phyloP scores from a whole-genome alignment of 2,888 invertebrate species.

The Sinotaia quadrata region DNA sequence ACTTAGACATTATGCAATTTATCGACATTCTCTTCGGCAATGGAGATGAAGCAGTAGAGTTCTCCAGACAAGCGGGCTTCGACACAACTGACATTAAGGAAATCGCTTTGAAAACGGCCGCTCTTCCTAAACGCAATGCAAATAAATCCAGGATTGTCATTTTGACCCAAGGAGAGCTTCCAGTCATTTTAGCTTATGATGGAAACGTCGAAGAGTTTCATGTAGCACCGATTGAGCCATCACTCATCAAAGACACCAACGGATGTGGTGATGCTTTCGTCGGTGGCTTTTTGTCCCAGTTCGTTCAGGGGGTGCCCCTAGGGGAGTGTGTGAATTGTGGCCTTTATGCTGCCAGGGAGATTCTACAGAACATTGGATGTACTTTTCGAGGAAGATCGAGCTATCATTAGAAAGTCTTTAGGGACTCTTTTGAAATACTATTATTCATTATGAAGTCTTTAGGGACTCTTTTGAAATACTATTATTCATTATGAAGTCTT shows the following conservation, averaged over 20 bases:
- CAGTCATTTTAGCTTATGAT: constrained; percentile 82
- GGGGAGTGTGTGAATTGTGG: constrained; percentile 88
- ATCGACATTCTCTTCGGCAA: constrained; percentile 96
- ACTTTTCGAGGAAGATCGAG: constrained; percentile 76
- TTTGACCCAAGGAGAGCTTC: constrained; percentile 90
- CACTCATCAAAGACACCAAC: constrained; percentile 84
- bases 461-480: no score
- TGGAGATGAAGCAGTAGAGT: constrained; percentile 79
- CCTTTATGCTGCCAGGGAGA: constrained; percentile 87
- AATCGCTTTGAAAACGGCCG: constrained; percentile 85
- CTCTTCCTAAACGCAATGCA: constrained; percentile 84
- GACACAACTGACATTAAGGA: constrained; percentile 82
- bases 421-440: no score
- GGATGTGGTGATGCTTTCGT: constrained; percentile 99
- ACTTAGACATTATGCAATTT: constrained; percentile 88
- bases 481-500: no score
- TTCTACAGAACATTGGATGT: constrained; percentile 94
- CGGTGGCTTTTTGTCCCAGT: constrained; percentile 94
- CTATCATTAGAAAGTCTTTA: no score
- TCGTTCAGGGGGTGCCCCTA: constrained; percentile 81
- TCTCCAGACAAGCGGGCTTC: constrained; percentile 54
- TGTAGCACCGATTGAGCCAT: constrained; percentile 52
- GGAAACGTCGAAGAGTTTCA: constrained; percentile 51
- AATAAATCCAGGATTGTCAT: constrained; percentile 84
- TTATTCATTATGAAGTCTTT: no score